Evolutionary conservation across 2,113 vertebrate species (phyloP).

Genomic region (Protobothrops flavoviridis): DNA sequence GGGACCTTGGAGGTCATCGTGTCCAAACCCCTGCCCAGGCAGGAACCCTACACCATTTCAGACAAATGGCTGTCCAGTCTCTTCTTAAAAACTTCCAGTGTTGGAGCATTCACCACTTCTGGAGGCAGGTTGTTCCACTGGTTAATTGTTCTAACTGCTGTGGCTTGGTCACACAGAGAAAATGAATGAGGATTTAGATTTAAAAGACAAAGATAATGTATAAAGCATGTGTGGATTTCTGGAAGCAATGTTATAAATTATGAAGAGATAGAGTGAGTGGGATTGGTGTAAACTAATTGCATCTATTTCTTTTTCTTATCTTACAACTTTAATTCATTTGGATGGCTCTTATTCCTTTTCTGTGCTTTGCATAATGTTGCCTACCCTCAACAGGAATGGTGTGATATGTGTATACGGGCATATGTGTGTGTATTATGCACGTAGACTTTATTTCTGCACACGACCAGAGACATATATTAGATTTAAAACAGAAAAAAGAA

Average conservation of each 20-base stretch:
- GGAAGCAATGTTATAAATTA: background rate
- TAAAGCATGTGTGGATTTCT: background rate
- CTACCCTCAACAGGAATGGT: background rate
- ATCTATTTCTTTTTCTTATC: background rate
- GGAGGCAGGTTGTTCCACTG: too few relatives aligned
- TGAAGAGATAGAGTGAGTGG: background rate
- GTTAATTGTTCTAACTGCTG: too few relatives aligned
- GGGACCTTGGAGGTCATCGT: too few relatives aligned
- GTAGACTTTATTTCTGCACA: too few relatives aligned
- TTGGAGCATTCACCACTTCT: too few relatives aligned
- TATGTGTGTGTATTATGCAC: background rate
- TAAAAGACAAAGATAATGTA: background rate
- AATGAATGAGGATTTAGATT: background rate
- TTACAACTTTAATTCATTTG: background rate
- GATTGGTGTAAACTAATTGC: background rate
- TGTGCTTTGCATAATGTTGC: background rate
- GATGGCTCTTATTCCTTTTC: background rate
- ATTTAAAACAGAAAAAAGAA: background rate
- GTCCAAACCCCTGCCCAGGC: too few relatives aligned
- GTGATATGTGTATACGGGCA: background rate
- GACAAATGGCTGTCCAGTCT: too few relatives aligned
- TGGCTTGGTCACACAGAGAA: background rate
- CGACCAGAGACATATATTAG: background rate
- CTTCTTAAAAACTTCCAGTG: too few relatives aligned
- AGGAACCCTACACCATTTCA: too few relatives aligned